Base-by-base conservation (phyloP, 2,888 invertebrate species). In the Ochropleura plecta region DNA sequence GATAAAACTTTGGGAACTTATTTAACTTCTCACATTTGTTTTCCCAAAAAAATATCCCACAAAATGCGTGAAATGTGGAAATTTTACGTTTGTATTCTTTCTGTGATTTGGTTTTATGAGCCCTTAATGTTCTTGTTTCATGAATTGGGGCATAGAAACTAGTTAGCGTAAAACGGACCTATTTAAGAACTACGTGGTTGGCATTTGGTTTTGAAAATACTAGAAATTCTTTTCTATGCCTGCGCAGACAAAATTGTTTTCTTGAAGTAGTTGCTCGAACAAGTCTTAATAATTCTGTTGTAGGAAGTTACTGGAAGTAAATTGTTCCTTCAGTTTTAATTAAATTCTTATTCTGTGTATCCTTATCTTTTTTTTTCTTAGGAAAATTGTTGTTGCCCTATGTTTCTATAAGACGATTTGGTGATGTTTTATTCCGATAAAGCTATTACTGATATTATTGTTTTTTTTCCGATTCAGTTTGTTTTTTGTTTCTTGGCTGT, bases 1-100 rank as follows among this genome's bases (percentile, higher is more conserved):
- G n/a, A n/a, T 16, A 14, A 18, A 69, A 75, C 46, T 81, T 60
- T 60, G 9, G 18, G 12, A 63, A 73, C 73, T 55, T 44, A 76
- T 81, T 68, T 63, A 84, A 81, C 73, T 76, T 73, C 73, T 66
- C 49, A 70, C 60, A 66, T 81, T 76, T 70, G 18, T 42, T 57
- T 48, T 18, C 48, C 16, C 30, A 57, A 70, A 77, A 63, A 78
- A 67, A 48, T 0, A 73, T 64, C 5, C 48, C 5, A 20, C 44
- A 46, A 63, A 67, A 59, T 51, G 44, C 48, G 18, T 70, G 73
- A 51, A 44, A 55, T 63, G 10, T 48, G 18, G 10, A 63, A 67
- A 67, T 20, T 49, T 40, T n/a, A 55, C 14, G 7, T 10, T 51
- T 66, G 51, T 78, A 66, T 53, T 68, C 51, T 18, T 10, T 46